Evolutionary conservation across 2,888 invertebrate species (phyloP), one percentile per base, ranked within the genome.

Genomic region (Cynaeus angustus): DNA sequence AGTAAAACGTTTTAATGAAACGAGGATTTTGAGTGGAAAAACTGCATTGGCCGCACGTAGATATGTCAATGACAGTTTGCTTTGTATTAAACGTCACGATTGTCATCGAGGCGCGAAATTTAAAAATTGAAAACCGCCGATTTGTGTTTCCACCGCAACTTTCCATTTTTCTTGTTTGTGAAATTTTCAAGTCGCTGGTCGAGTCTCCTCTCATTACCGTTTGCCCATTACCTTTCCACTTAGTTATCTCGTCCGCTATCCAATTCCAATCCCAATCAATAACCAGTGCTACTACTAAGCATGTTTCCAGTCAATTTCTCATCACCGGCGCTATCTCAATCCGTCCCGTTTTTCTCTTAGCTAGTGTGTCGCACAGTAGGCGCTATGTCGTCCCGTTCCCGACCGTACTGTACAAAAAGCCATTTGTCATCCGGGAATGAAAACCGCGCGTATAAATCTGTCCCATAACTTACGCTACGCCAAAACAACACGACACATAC

Each of bases 401-500:
- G 45, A 69, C 61, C 66, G 74, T 74, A 75, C 70, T 71, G 74
- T 76, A 73, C 75, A 74, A 72, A 74, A 74, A 73, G 75, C 80
- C 81, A 81, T 82, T 81, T 81, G 82, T 82, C 81, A 82, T 80
- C 74, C 75, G 46, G 77, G 78, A 79, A 80, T 79, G 80, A 80
- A 80, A 81, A 79, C 78, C 79, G 75, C 78, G 76, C 80, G 78
- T 79, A 83, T 83, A 83, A 83, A 83, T 83, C 81, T 83, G 83
- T 82, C 82, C 78, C 83, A 83, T 83, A 83, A 83, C 78, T 83
- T 83, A 83, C 81, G 67, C 72, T 72, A 81, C 80, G 83, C 83
- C 83, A 83, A 83, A 83, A 83, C 83, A 83, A 83, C 82, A 81
- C 80, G 83, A 82, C 83, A 81, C 78, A 77, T 79, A 79, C 80